phyloP scores from a whole-genome alignment of 1,140 invertebrate species.

The Leucophenga varia region DNA sequence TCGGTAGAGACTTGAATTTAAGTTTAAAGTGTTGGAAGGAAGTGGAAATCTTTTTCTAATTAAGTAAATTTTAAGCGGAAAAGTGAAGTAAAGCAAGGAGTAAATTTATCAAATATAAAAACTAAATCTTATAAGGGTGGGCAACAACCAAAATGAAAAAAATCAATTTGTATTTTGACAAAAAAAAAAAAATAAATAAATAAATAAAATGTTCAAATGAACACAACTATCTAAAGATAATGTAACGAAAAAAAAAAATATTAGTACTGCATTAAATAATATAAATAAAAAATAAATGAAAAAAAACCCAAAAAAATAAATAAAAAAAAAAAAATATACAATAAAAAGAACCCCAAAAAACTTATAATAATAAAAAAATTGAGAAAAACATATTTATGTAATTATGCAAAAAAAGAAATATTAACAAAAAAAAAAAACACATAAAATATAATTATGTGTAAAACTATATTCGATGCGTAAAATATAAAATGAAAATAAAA shows the following conservation, averaged over 20 bases:
- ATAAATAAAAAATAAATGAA: constrained; percentile 4
- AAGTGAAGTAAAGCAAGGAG: constrained; percentile 23
- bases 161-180: too few relatives aligned
- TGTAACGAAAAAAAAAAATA: constrained; percentile 35
- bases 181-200: constrained; percentile 50
- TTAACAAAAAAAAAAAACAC: neutral
- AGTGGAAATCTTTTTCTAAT: constrained; percentile 37
- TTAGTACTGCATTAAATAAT: constrained; percentile 14
- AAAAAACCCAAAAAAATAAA: constrained; percentile 1
- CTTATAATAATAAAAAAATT: neutral
- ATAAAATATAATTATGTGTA: neutral
- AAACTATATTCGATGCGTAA: neutral
- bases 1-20: too few relatives aligned
- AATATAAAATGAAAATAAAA: too few relatives aligned
- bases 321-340: neutral
- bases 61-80: constrained; percentile 47
- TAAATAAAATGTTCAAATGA: constrained; percentile 48
- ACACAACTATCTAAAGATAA: too few relatives aligned
- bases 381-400: constrained; percentile 1
- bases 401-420: neutral
- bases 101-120: constrained; percentile 46
- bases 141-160: too few relatives aligned
- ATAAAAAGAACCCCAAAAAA: neutral
- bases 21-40: neutral
- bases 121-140: constrained; percentile 48